phyloP scores from a whole-genome alignment of 2,113 vertebrate genomes.

The Neogale vison region DNA sequence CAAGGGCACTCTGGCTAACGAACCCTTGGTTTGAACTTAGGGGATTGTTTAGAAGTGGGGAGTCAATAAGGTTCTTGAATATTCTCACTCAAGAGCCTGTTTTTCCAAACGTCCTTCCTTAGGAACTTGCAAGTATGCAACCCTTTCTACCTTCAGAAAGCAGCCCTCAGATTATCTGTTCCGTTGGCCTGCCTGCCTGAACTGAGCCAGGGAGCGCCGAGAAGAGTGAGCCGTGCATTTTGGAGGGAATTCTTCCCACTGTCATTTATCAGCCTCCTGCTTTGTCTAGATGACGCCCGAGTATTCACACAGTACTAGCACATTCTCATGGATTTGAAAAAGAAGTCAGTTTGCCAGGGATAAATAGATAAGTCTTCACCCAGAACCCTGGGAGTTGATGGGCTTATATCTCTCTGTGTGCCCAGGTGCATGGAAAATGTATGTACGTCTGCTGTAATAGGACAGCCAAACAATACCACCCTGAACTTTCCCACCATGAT shows the following conservation, averaged over 20 bases:
- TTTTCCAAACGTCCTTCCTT: not conserved
- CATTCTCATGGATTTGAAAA: not conserved
- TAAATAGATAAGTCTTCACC: slow-evolving; percentile 15
- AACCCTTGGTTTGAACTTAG: not conserved
- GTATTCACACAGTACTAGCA: not conserved
- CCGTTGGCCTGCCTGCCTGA: not conserved
- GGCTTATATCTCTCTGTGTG: not conserved
- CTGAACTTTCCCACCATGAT: slow-evolving; percentile 14
- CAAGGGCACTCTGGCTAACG: accelerated
- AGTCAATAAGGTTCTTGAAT: not conserved
- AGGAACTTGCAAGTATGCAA: accelerated
- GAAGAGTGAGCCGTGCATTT: not conserved
- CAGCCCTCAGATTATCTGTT: not conserved
- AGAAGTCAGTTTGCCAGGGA: not conserved
- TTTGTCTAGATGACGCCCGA: not conserved
- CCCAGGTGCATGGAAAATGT: slow-evolving; percentile 10
- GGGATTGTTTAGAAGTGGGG: not conserved
- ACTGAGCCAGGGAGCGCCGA: too few relatives aligned
- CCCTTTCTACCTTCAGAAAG: not conserved
- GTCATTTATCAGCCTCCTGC: slow-evolving; percentile 33
- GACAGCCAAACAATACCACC: slow-evolving; percentile 14
- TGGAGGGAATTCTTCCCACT: not conserved
- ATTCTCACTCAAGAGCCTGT: not conserved
- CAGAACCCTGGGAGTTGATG: not conserved
- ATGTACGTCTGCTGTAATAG: not conserved